These are phyloP conservation scores for Bombus consobrinus DNA, from an alignment of 1,140 invertebrate species.

Conservation along the genomic window DNA sequence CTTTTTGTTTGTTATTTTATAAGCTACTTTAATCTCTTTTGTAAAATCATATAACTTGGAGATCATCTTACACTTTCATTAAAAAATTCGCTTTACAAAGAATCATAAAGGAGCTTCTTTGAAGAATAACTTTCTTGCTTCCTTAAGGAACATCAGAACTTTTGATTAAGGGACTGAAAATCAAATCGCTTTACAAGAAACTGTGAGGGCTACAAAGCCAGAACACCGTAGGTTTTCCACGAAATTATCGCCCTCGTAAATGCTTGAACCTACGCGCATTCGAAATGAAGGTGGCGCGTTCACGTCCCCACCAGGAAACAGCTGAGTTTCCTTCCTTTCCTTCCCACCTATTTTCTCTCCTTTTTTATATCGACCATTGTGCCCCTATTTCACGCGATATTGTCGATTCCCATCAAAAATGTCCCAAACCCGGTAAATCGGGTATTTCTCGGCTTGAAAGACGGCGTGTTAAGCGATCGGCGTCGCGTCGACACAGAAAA, in stretches of 20 bases:
- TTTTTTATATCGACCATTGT: slow-evolving; percentile 1
- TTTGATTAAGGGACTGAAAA: not conserved
- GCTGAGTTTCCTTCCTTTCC: not conserved
- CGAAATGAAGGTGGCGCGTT: too few relatives aligned
- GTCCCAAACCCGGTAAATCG: not conserved
- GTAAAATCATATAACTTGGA: not conserved
- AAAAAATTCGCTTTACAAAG: not conserved
- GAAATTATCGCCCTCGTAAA: slow-evolving; percentile 16
- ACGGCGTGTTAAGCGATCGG: slow-evolving; percentile 19
- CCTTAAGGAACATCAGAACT: not conserved
- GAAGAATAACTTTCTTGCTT: not conserved
- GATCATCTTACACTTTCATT: not conserved
- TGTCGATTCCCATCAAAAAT: not conserved
- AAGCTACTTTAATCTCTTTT: not conserved
- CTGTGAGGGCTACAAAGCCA: not conserved
- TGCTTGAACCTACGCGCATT: not conserved
- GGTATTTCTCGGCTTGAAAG: not conserved
- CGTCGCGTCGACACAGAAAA: slow-evolving; percentile 6
- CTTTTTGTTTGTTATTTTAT: not conserved
- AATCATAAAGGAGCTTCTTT: not conserved
- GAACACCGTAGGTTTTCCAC: not conserved
- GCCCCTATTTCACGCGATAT: not conserved
- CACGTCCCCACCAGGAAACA: not conserved
- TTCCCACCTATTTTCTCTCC: too few relatives aligned
- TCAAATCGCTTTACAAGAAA: not conserved